phyloP scores from a whole-genome alignment of 2,888 invertebrate genomes.

The Marasmarcha lunaedactyla region DNA sequence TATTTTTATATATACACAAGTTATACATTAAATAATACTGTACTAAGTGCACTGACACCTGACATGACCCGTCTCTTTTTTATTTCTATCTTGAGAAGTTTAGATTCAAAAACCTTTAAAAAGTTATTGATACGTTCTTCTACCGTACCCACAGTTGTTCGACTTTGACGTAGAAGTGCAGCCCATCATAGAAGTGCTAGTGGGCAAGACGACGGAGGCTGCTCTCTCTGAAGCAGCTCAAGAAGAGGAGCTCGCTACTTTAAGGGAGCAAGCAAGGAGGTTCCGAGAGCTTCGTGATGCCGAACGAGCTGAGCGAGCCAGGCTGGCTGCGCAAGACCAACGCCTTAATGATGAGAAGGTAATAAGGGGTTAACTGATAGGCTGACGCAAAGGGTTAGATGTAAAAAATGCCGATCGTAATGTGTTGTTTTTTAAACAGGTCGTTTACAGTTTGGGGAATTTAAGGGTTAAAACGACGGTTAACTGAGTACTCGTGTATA shows the following conservation, averaged over 20 bases:
- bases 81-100: too few species aligned
- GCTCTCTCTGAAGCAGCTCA: slow-evolving; percentile 90
- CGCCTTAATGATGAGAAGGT: slow-evolving; percentile 77
- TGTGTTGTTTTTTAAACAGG: too few species aligned
- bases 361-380: too few species aligned
- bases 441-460: too few species aligned
- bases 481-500: neutral
- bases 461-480: too few species aligned
- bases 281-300: slow-evolving; percentile 77
- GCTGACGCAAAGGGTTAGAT: neutral
- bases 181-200: slow-evolving; percentile 88
- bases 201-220: slow-evolving; percentile 91
- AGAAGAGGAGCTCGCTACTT: slow-evolving; percentile 89
- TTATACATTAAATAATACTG: too few species aligned
- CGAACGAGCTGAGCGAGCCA: slow-evolving; percentile 84
- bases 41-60: too few species aligned
- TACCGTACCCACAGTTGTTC: slow-evolving; percentile 74
- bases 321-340: slow-evolving; percentile 84
- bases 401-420: too few species aligned
- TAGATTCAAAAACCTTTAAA: too few species aligned
- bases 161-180: slow-evolving; percentile 93
- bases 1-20: too few species aligned
- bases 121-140: too few species aligned
- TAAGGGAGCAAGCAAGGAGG: slow-evolving; percentile 82
- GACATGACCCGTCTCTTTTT: too few species aligned